Evolutionary conservation across 64 coral and sea anemone genomes (phyloP).

Genomic region (Actinia equina): DNA sequence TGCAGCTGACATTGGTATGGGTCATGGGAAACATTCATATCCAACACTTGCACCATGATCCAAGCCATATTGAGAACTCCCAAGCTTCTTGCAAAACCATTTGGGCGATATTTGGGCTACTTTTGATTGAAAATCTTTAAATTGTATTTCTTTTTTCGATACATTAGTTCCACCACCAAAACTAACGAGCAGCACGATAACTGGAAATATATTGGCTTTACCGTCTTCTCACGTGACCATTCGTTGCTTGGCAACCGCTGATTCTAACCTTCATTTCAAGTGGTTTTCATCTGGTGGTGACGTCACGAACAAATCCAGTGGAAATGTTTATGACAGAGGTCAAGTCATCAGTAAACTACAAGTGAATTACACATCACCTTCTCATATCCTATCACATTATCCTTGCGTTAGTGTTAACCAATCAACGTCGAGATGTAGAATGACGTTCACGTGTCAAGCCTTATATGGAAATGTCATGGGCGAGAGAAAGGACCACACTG

Average conservation of each 20-base stretch:
- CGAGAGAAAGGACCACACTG: not conserved
- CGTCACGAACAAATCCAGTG: constrained; percentile 1
- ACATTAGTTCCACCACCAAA: constrained; percentile 7
- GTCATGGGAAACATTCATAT: too few species aligned
- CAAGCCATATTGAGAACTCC: too few species aligned
- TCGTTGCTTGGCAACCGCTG: not conserved
- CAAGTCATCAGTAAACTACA: not conserved
- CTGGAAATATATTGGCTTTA: not conserved
- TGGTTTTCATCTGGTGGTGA: not conserved
- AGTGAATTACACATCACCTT: constrained; percentile 12
- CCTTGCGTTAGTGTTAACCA: not conserved
- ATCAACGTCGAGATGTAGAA: not conserved
- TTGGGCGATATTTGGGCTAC: too few species aligned
- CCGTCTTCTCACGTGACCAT: not conserved
- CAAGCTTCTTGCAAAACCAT: too few species aligned
- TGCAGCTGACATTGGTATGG: too few species aligned
- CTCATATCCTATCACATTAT: not conserved
- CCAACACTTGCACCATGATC: too few species aligned
- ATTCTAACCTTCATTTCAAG: not conserved
- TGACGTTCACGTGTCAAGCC: not conserved
- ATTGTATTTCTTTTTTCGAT: too few species aligned
- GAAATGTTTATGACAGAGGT: not conserved
- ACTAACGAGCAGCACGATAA: not conserved
- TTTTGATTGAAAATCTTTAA: too few species aligned
- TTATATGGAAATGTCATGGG: not conserved